Base-by-base conservation (phyloP, 2,113 vertebrate species). In the Mandrillus leucophaeus region DNA sequence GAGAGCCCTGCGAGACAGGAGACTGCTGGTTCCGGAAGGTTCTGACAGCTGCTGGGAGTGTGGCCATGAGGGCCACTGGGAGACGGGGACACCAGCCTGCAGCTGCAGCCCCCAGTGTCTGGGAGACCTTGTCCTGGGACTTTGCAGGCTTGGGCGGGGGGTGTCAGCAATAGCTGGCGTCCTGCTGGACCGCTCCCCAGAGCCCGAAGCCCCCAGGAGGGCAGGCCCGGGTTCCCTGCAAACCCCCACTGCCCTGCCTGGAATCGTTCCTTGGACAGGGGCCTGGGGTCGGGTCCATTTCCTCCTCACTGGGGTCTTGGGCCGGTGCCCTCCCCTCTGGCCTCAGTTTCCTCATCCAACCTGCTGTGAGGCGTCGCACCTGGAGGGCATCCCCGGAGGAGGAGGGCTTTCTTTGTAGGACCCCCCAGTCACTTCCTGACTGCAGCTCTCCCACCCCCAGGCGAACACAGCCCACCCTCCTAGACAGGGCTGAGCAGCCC, bases 231-330 rank as follows among this genome's bases (percentile, higher is more conserved):
- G 79, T 81, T 73, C 20, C 18, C 9, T 5, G 17, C 18, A 3
- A 0, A 17, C 30, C 35, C 0, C 78, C 75, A 52, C 38, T 20
- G 5, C 16, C 48, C 61, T 52, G 73, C 30, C 52, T 11, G 73
- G 40, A 35, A 2, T 7, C 3, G 0, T 30, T 0, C 0, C 78
- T 4, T 10, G 1, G 10, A 10, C 6, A 0, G 43, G 14, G 22
- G 1, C 22, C 11, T 27, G 0, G 0, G 23, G 35, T 2, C 8
- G 4, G 18, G n/a, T 12, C 16, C 30, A 12, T 45, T 18, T 1
- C 50, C 52, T 0, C 0, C 4, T 48, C 79, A 35, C 0, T 1
- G 64, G 55, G 55, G 10, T 32, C 64, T 38, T 27, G 38, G 66
- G 22, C 66, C 48, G n/a, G 78, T 0, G 8, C 40, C 72, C 35